Evolutionary conservation across 1,140 invertebrate species (phyloP).

Genomic region (Pectinophora gossypiella): DNA sequence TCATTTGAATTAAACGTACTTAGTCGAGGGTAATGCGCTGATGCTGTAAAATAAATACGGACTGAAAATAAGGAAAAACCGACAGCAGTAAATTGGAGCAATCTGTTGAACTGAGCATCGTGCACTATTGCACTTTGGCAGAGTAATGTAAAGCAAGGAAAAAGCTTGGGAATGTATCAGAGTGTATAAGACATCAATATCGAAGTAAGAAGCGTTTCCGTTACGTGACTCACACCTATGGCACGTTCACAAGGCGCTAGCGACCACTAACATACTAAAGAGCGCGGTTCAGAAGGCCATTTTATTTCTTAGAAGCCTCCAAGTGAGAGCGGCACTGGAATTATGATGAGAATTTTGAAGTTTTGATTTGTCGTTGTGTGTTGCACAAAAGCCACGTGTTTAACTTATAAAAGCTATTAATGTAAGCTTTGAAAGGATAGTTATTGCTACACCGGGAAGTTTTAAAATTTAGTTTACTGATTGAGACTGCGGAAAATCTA

Average conservation of each 20-base stretch:
- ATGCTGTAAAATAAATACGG: too few relatives aligned
- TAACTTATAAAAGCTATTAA: neutral
- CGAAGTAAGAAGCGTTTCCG: conserved; percentile 62
- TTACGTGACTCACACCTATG: conserved; percentile 70
- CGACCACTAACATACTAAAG: conserved; percentile 64
- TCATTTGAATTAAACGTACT: conserved; percentile 20
- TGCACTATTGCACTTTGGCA: too few relatives aligned
- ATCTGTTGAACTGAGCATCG: too few relatives aligned
- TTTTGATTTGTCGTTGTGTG: neutral
- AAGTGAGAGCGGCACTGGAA: conserved; percentile 10
- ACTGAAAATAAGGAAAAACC: too few relatives aligned
- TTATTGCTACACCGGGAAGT: neutral
- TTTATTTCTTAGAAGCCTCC: conserved; percentile 44
- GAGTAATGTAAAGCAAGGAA: conserved; percentile 23
- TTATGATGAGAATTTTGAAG: conserved; percentile 4
- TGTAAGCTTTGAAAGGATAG: neutral
- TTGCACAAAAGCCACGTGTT: neutral
- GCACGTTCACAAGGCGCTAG: conserved; percentile 54
- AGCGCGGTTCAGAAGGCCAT: conserved; percentile 38
- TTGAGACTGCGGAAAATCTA: too few relatives aligned
- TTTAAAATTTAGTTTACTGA: neutral
- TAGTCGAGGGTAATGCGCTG: neutral
- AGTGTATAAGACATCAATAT: conserved; percentile 46
- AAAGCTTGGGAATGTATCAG: conserved; percentile 34
- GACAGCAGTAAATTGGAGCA: too few relatives aligned